These are phyloP conservation scores for Phania funesta DNA, from an alignment of 2,888 invertebrate species.

Conservation along the genomic window DNA sequence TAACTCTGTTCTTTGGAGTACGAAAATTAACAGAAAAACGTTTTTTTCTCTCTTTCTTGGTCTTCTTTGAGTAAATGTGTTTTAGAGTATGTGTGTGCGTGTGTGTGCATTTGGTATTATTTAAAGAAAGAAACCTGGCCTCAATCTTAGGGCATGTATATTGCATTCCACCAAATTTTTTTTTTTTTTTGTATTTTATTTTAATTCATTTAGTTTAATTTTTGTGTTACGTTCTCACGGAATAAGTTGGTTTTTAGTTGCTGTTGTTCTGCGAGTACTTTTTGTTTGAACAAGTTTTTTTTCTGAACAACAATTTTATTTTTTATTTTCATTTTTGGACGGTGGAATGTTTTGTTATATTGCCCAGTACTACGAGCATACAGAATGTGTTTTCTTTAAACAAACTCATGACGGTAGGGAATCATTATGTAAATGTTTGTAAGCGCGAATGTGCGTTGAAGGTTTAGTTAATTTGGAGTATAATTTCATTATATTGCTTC, in stretches of 20 bases:
- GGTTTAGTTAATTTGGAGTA: constrained; percentile 49
- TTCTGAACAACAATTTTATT: neutral
- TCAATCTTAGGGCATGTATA: constrained; percentile 63
- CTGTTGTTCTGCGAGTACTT: constrained; percentile 36
- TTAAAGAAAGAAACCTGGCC: constrained; percentile 66
- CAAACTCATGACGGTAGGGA: constrained; percentile 16
- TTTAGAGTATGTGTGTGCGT: neutral
- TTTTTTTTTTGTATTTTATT: constrained; percentile 35
- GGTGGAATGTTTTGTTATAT: constrained; percentile 18
- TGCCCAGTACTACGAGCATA: neutral
- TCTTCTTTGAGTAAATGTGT: constrained; percentile 11
- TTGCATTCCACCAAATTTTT: constrained; percentile 55
- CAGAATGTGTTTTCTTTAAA: constrained; percentile 37
- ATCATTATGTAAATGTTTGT: constrained; percentile 74
- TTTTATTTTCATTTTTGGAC: neutral
- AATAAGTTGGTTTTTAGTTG: constrained; percentile 35
- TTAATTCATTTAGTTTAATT: constrained; percentile 44
- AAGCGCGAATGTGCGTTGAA: constrained; percentile 66
- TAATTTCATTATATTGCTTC: constrained; percentile 37
- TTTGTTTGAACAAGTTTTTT: constrained; percentile 41
- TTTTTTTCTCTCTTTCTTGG: constrained; percentile 11
- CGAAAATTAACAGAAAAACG: neutral
- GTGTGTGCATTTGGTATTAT: constrained; percentile 6
- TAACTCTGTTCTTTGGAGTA: constrained; percentile 17
- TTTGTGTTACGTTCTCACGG: constrained; percentile 64